Evolutionary conservation across 2,113 vertebrate species (phyloP).

Genomic region (Thamnophis sirtalis): DNA sequence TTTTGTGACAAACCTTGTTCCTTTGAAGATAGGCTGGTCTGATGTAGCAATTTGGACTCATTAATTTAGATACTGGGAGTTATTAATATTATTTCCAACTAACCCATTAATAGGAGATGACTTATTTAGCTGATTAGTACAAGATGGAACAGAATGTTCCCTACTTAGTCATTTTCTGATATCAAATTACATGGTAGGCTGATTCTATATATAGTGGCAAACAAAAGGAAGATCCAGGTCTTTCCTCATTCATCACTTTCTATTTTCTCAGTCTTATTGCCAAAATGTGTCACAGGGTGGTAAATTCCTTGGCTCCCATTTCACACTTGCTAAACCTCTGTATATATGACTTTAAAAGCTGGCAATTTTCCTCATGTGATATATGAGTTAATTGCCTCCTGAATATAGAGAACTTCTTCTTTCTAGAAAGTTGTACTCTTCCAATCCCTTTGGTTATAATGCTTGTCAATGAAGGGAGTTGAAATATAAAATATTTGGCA

Average conservation of each 20-base stretch:
- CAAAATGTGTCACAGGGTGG: conserved; percentile 24
- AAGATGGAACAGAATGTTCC: conserved; percentile 23
- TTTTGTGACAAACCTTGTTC: background rate
- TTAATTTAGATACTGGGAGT: conserved; percentile 26
- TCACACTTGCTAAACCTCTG: conserved; percentile 43
- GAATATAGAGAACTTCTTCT: background rate
- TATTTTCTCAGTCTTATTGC: conserved; percentile 31
- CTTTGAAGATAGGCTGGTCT: background rate
- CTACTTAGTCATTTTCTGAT: conserved; percentile 35
- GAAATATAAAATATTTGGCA: background rate
- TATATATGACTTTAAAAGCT: conserved; percentile 40
- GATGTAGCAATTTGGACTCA: conserved; percentile 35
- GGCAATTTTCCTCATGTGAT: conserved; percentile 25
- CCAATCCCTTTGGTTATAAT: background rate
- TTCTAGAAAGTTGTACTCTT: background rate
- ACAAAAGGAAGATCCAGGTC: conserved; percentile 35
- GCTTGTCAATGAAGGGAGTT: background rate
- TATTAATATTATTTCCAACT: conserved; percentile 50
- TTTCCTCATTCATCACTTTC: conserved; percentile 44
- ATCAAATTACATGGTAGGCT: conserved; percentile 43
- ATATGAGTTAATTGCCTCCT: conserved; percentile 16
- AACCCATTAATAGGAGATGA: conserved; percentile 32
- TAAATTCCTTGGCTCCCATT: conserved; percentile 40
- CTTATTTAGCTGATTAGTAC: conserved; percentile 51
- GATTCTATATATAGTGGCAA: conserved; percentile 38